Conservation (phyloP, 2,888 invertebrate genomes). For the Argyresthia albistria region DNA sequence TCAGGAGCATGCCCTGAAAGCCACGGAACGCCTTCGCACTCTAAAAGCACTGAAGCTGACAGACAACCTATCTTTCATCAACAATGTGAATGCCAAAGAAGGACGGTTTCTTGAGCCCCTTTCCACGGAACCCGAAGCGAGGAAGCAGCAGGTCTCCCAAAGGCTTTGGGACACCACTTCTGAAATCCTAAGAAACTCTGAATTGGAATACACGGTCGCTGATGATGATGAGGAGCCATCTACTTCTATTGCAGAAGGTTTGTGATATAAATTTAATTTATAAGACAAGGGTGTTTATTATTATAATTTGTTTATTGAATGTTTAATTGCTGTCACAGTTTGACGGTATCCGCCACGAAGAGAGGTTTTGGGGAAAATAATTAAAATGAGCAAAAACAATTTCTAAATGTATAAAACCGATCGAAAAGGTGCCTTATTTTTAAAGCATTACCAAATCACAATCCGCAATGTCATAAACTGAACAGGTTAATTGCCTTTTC, state of each 20-base stretch:
- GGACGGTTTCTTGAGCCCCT: conserved; percentile 42
- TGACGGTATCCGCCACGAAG: no score
- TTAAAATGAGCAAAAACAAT: no score
- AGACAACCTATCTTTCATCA: conserved; percentile 48
- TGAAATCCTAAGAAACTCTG: conserved; percentile 42
- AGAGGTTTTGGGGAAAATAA: no score
- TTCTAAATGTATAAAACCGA: no score
- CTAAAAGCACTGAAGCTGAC: conserved; percentile 42
- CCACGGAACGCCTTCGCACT: conserved; percentile 40
- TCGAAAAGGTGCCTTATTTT: no score
- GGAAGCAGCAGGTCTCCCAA: conserved; percentile 42
- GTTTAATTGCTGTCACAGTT: no score
- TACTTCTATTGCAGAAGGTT: conserved; percentile 45
- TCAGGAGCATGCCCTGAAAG: conserved; percentile 57
- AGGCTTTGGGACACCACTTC: conserved; percentile 44
- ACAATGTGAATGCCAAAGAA: conserved; percentile 33
- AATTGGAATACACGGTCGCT: conserved; percentile 46
- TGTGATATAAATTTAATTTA: conserved; percentile 6
- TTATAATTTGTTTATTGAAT: no score
- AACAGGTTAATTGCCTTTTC: no score
- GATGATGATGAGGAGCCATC: conserved; percentile 42
- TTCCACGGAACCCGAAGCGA: conserved; percentile 35
- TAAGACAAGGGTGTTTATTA: no score
- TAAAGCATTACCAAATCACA: no score
- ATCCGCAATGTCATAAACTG: no score